These are phyloP conservation scores for Scalopus aquaticus DNA, from an alignment of 2,113 vertebrate species.

Conservation along the genomic window DNA sequence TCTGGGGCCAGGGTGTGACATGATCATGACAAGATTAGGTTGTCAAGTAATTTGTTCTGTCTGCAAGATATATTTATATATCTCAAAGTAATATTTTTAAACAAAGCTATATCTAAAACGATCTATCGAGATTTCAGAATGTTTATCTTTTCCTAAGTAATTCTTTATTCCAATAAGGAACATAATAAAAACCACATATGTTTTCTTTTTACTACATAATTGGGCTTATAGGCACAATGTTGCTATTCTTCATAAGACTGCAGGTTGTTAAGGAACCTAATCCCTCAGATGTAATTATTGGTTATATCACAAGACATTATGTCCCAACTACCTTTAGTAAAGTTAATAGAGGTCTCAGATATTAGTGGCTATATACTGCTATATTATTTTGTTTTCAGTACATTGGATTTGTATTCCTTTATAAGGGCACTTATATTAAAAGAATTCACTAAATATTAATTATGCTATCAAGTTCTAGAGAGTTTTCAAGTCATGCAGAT, in stretches of 20 bases:
- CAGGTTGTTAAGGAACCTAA: background rate
- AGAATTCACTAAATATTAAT: background rate
- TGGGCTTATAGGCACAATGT: background rate
- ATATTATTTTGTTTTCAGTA: background rate
- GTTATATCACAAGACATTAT: background rate
- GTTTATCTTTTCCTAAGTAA: background rate
- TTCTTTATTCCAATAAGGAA: background rate
- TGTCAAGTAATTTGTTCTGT: background rate
- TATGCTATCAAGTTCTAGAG: background rate
- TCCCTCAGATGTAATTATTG: background rate
- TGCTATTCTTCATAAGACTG: background rate
- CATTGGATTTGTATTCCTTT: background rate
- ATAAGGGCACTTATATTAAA: background rate
- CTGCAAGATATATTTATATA: background rate
- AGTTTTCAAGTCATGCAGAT: background rate
- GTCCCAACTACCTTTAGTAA: background rate
- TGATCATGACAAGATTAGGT: background rate
- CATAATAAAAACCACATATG: background rate
- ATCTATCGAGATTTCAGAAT: background rate
- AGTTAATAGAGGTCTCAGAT: background rate
- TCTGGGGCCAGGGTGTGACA: background rate
- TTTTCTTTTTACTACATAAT: background rate
- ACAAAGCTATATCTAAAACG: background rate
- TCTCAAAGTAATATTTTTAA: constrained; percentile 8
- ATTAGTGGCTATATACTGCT: background rate